These are phyloP conservation scores for Saxidomus purpurata DNA, from an alignment of 1,140 invertebrate species.

Conservation along the genomic window DNA sequence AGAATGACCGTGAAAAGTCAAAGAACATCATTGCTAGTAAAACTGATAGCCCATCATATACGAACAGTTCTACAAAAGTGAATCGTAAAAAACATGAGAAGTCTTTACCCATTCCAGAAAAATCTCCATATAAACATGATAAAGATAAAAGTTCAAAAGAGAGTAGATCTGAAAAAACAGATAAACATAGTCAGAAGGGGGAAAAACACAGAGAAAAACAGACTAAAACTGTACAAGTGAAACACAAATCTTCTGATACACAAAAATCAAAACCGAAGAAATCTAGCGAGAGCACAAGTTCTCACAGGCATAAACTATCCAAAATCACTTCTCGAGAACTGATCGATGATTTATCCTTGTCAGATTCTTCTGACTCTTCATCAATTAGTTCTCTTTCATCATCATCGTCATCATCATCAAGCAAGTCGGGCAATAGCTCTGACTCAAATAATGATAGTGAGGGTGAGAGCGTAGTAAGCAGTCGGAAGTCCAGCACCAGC, in stretches of 20 bases:
- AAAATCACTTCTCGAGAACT: constrained; percentile 52
- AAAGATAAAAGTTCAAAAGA: constrained; percentile 32
- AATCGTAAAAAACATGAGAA: constrained; percentile 10
- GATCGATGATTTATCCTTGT: constrained; percentile 54
- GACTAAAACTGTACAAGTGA: not conserved
- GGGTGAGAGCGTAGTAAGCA: constrained; percentile 15
- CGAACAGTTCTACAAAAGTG: not conserved
- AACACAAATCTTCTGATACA: not conserved
- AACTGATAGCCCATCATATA: not conserved
- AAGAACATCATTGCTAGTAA: constrained; percentile 6
- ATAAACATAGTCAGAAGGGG: not conserved
- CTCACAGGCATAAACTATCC: constrained; percentile 40
- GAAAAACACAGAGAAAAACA: constrained; percentile 4
- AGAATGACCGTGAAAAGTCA: constrained; percentile 9
- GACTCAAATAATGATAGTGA: constrained; percentile 40
- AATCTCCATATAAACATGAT: not conserved
- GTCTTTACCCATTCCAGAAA: not conserved
- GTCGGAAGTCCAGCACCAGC: constrained; percentile 36
- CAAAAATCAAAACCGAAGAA: constrained; percentile 47
- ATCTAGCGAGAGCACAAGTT: not conserved
- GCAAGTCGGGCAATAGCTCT: not conserved
- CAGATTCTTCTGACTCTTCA: constrained; percentile 25
- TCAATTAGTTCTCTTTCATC: constrained; percentile 29
- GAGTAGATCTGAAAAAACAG: constrained; percentile 13
- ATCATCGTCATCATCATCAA: not conserved